These are phyloP conservation scores for Glaucomys volans DNA, from an alignment of 2,113 vertebrate species.

Conservation along the genomic window DNA sequence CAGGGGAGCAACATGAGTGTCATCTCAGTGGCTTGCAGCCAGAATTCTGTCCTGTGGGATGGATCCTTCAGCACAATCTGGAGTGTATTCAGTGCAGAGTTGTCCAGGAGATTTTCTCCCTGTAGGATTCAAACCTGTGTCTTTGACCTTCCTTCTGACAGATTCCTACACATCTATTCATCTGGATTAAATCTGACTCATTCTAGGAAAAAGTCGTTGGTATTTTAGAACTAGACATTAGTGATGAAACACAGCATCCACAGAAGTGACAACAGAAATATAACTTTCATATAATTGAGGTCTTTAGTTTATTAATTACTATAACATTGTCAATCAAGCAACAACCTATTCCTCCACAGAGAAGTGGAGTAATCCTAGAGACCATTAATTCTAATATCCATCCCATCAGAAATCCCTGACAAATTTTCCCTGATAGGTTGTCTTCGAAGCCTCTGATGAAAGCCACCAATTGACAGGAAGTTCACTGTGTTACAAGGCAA, in stretches of 20 bases:
- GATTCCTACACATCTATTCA: conserved; percentile 1
- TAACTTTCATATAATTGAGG: conserved; percentile 28
- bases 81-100: background rate
- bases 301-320: conserved; percentile 8
- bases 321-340: background rate
- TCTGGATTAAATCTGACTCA: conserved; percentile 44
- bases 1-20: background rate
- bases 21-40: background rate
- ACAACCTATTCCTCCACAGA: background rate
- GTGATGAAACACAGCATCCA: background rate
- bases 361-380: background rate
- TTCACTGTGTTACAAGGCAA: background rate
- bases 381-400: conserved; percentile 26
- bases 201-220: conserved; percentile 30
- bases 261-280: conserved; percentile 12
- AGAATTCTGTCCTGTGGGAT: background rate
- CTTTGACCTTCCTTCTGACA: conserved; percentile 42
- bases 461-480: background rate
- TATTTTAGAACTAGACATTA: conserved; percentile 46
- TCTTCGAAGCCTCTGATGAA: background rate
- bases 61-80: conserved; percentile 1
- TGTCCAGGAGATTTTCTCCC: background rate
- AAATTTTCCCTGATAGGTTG: background rate
- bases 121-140: background rate
- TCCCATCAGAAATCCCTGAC: background rate